These are phyloP conservation scores for Rhizoglyphus robini DNA, from an alignment of 1,140 invertebrate species.

Conservation along the genomic window DNA sequence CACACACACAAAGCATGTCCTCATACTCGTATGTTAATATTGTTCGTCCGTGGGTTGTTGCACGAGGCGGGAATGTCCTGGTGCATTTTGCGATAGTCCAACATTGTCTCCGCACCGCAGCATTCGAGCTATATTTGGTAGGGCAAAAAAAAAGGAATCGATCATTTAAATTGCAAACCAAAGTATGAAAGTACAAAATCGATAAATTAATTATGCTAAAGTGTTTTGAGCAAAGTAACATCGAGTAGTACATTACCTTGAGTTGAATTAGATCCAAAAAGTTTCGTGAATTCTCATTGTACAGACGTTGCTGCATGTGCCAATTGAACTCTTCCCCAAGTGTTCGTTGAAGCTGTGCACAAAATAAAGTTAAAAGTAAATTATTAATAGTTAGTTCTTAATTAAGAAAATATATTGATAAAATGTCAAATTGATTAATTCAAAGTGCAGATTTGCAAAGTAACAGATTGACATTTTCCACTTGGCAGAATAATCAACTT, in stretches of 20 bases:
- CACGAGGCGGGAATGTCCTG: slow-evolving; percentile 27
- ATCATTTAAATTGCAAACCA: neutral
- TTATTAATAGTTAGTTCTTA: no score
- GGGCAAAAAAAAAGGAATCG: neutral
- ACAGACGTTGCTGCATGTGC: slow-evolving; percentile 24
- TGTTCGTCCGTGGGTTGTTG: slow-evolving; percentile 28
- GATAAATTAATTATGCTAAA: neutral
- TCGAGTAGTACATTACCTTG: slow-evolving; percentile 27
- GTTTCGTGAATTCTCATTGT: slow-evolving; percentile 19
- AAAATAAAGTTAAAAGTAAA: neutral
- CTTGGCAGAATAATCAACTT: neutral
- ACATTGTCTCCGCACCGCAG: slow-evolving; percentile 27
- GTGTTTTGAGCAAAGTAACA: neutral
- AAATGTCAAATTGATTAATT: no score
- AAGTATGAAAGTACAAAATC: neutral
- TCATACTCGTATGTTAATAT: slow-evolving; percentile 28
- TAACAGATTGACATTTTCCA: no score
- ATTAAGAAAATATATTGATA: no score
- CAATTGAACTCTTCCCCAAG: slow-evolving; percentile 25
- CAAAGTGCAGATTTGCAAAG: no score
- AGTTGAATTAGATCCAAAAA: slow-evolving; percentile 29
- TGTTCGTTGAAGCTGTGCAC: slow-evolving; percentile 25
- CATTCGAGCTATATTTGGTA: slow-evolving; percentile 28
- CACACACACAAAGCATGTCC: no score
- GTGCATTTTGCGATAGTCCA: slow-evolving; percentile 25